phyloP scores from a whole-genome alignment of 2,888 invertebrate genomes.

The Stenolophus ochropezus region DNA sequence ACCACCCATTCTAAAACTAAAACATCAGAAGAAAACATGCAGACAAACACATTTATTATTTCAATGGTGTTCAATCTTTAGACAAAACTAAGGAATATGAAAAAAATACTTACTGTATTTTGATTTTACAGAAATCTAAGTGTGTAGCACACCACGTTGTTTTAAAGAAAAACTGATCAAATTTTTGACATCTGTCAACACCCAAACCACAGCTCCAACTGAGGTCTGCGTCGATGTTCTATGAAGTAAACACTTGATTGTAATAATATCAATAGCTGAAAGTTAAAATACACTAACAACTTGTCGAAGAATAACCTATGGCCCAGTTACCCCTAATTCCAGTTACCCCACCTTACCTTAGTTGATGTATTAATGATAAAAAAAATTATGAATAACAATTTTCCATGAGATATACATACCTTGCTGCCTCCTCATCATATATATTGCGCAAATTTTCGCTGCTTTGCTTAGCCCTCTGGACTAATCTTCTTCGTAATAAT shows the following conservation, averaged over 20 bases:
- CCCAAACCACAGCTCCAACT: background rate
- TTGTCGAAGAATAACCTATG: slow-evolving; percentile 43
- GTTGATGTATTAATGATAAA: too few species aligned
- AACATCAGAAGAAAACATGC: background rate
- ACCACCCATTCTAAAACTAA: slow-evolving; percentile 38
- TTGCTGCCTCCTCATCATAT: too few species aligned
- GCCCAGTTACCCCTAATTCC: slow-evolving; percentile 49
- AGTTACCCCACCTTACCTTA: slow-evolving; percentile 45
- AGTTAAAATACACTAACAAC: slow-evolving; percentile 25
- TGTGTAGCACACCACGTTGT: background rate
- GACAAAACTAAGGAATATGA: background rate
- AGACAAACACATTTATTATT: slow-evolving; percentile 3
- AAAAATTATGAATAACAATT: too few species aligned
- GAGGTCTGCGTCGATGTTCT: slow-evolving; percentile 9
- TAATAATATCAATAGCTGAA: slow-evolving; percentile 17
- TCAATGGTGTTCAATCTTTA: background rate
- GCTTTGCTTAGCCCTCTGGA: too few species aligned
- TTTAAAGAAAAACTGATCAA: background rate
- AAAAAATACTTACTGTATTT: slow-evolving; percentile 29
- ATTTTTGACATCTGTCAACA: background rate
- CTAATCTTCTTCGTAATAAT: too few species aligned
- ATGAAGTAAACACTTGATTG: slow-evolving; percentile 11
- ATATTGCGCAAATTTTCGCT: too few species aligned
- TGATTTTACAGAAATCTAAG: background rate
- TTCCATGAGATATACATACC: too few species aligned